Base-by-base conservation (phyloP, 2,888 invertebrate genomes). In the Mythimna loreyi region DNA sequence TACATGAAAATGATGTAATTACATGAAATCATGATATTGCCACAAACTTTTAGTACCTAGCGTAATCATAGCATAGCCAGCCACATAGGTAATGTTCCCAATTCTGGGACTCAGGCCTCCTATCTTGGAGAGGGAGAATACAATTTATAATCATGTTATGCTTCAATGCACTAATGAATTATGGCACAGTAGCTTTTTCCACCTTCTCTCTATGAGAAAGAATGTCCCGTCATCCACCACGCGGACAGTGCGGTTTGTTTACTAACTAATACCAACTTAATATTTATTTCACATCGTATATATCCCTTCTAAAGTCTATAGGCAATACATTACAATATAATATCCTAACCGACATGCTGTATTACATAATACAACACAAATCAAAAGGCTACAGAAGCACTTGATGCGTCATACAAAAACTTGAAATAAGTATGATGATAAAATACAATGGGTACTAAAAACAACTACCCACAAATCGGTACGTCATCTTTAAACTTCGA, bases 361-460 rank as follows among this genome's bases (percentile, higher is more conserved):
- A 33, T 55, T 55, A 55, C 21, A 13, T 53, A 55, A 55, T 30
- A 40, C 36, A 47, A 30, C 36, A 62, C 52, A 53, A 53, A 40
- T 19, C 11, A 36, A 47, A 40, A 62, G 11, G 0, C 9, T 11
- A 1, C 36, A 61, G 36, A 30, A 40, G 0, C 28, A 30, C 6
- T n/a, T 16, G 6, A 50, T 62, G 72, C 19, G 28, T 62, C 69
- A 63, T 7, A 28, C 19, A 33, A n/a, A 30, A 40, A 13, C 21
- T 47, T 47, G 30, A 1, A 50, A 19, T 23, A 45, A 62, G 47
- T 25, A 21, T 55, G n/a, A 40, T 9, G 13, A 36, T 36, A 23
- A 67, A 53, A 49, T 11, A 73, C 73, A 72, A 72, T 58, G 53
- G 47, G 0, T 1, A 53, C 25, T 73, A 47, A 66, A n/a, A 64